Conservation (phyloP, 2,888 invertebrate genomes). For the Mamestra brassicae region DNA sequence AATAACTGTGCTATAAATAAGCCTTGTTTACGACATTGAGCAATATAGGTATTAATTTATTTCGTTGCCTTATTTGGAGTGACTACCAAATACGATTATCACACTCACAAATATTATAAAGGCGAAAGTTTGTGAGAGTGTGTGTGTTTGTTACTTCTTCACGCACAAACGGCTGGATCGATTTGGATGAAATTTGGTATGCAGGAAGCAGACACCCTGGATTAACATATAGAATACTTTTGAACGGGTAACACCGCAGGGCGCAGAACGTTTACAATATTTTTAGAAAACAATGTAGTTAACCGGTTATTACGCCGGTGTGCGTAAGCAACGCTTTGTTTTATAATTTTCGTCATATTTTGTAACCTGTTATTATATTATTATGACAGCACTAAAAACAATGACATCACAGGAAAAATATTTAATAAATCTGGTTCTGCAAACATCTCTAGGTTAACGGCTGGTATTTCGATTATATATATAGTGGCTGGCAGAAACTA, state of each 20-base stretch:
- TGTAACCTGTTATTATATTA: slow-evolving; percentile 2
- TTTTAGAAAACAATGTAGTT: neutral
- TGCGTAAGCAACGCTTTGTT: no score
- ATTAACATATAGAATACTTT: no score
- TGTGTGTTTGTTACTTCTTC: neutral
- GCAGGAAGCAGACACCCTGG: no score
- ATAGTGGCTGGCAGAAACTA: no score
- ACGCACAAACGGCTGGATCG: no score
- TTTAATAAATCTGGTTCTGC: neutral
- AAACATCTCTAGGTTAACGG: neutral
- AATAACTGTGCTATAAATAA: neutral
- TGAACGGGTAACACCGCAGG: no score
- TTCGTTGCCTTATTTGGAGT: neutral
- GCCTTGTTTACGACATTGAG: neutral
- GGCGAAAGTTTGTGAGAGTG: no score
- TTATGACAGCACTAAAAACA: neutral
- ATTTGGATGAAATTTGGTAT: no score
- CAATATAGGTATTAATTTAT: neutral
- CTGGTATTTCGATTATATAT: no score
- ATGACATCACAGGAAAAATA: slow-evolving; percentile 24
- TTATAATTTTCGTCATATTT: slow-evolving; percentile 7
- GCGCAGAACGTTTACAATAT: neutral
- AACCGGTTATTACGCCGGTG: no score
- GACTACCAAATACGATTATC: neutral
- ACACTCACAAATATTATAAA: no score